Percentiles rank a stretch among this genome's conserved stretches.
These are phyloP conservation scores for Melipona beecheii DNA, from an alignment of 2,888 invertebrate genomes.

Conservation along the genomic window DNA sequence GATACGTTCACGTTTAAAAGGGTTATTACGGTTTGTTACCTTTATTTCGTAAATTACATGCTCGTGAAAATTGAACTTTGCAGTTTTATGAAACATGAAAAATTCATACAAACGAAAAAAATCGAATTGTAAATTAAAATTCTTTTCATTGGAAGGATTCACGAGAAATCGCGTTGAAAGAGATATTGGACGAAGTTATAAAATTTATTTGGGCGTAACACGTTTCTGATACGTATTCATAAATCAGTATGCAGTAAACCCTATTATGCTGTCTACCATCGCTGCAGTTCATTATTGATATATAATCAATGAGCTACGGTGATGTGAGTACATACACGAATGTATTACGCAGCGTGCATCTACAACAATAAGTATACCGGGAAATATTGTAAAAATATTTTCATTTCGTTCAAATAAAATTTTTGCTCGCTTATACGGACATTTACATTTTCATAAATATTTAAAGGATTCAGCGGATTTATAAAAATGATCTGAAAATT, in stretches of 20 bases:
- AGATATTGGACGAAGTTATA: slow-evolving; percentile 7
- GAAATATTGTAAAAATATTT: neutral
- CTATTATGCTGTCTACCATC: slow-evolving; percentile 21
- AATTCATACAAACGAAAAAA: neutral
- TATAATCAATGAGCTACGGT: slow-evolving; percentile 49
- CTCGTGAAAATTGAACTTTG: neutral
- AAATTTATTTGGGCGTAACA: slow-evolving; percentile 12
- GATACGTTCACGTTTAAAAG: neutral
- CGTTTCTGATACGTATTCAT: slow-evolving; percentile 12
- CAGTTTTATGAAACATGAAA: neutral
- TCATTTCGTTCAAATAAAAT: too few relatives aligned
- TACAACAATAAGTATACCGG: neutral
- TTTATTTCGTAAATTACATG: neutral
- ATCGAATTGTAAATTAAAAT: neutral
- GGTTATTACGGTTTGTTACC: neutral
- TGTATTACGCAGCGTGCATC: neutral
- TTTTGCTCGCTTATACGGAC: too few relatives aligned
- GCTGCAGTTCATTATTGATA: slow-evolving; percentile 39
- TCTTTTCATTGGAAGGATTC: neutral
- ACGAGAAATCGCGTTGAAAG: neutral
- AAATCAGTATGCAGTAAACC: slow-evolving; percentile 14
- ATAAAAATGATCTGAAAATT: too few relatives aligned
- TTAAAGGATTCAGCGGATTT: too few relatives aligned
- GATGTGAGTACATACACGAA: slow-evolving; percentile 6
- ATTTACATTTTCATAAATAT: too few relatives aligned